Evolutionary conservation across 2,797 vertebrate genomes (phyloP).

Genomic region (Melanotaenia trifasciata): DNA sequence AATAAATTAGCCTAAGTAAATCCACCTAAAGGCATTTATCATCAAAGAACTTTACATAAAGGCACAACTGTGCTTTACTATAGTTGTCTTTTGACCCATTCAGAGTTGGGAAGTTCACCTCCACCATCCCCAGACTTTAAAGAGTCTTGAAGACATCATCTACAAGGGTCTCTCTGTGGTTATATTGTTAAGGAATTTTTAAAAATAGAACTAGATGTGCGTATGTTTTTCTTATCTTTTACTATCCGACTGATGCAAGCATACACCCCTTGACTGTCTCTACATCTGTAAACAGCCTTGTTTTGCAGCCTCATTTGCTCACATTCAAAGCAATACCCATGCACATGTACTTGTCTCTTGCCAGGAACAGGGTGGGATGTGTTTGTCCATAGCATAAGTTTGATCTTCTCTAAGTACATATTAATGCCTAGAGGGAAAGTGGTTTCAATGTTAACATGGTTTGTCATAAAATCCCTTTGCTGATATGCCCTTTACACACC

Average conservation of each 20-base stretch:
- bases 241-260: too few species aligned
- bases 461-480: too few species aligned
- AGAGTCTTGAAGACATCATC: neutral
- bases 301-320: too few species aligned
- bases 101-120: neutral
- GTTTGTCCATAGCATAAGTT: too few species aligned
- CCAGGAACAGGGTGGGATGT: too few species aligned
- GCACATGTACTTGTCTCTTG: too few species aligned
- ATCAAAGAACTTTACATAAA: conserved; percentile 7
- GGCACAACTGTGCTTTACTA: neutral
- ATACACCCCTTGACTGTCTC: too few species aligned
- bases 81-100: neutral
- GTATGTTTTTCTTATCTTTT: too few species aligned
- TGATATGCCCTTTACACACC: too few species aligned
- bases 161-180: too few species aligned
- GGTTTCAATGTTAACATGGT: neutral
- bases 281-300: too few species aligned
- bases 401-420: neutral
- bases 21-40: neutral
- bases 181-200: neutral
- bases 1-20: neutral
- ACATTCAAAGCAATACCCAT: too few species aligned
- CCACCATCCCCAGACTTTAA: neutral
- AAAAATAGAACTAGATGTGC: neutral
- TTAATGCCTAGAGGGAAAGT: neutral